Evolutionary conservation across 1,140 invertebrate genomes (phyloP), one percentile per base, ranked within the genome.

Genomic region (Lysiphlebus fabarum): DNA sequence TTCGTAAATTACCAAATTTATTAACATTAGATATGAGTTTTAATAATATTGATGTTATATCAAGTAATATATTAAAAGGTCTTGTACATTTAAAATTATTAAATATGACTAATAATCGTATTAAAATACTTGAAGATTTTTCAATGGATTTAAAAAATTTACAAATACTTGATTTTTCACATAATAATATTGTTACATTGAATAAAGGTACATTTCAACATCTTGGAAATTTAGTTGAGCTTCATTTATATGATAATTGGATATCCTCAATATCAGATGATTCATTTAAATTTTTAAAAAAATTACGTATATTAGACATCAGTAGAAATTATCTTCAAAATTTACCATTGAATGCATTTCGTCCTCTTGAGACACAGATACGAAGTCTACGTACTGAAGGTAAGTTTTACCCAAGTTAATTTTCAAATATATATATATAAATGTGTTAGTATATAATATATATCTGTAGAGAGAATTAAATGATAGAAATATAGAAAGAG

Each of bases 71-170:
- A 53, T 78, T 95, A 7, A 86, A 89, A 69, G 92, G 92, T 5
- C 76, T 95, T 40, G 82, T 83, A 61, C 82, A 87, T 56, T 77
- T 93, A 41, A 77, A 87, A 45, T 70, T 87, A 33, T 78, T 95
- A 3, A 95, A 95, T 79, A 79, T 95, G 9, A 92, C 92, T 2
- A 85, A 87, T 62, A 96, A 96, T 73, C 83, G 82, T 41, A 79
- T 96, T 6, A 87, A 87, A 68, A 89, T 91, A 64, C 77, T 95
- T 3, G 90, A 92, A 73, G 87, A 91, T 62, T 93, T 95, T 70
- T 88, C 91, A 5, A 67, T 80, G 1, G 90, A 95, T 72, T 77
- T 94, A 12, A 85, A 86, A 48, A 84, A 84, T 11, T 73, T 96
- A 53, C 87, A 92, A 71, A 85, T 86, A 48, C 79, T 93, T 43